phyloP scores from a whole-genome alignment of 2,888 invertebrate genomes.

The Heteromyza rotundicornis region DNA sequence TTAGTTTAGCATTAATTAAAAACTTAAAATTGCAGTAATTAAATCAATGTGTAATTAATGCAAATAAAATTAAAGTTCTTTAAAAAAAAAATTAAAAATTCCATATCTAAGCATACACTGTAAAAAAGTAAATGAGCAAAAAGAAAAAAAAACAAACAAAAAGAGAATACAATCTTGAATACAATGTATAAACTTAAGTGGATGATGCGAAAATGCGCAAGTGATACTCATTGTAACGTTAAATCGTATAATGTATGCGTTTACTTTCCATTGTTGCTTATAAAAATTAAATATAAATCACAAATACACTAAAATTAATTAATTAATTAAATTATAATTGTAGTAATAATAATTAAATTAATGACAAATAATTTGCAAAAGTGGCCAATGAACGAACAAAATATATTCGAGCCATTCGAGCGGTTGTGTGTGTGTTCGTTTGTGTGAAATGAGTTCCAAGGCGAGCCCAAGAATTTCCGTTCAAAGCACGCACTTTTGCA shows the following conservation, averaged over 20 bases:
- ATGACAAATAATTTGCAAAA: constrained; percentile 1
- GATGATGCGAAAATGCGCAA: neutral
- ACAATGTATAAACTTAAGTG: neutral
- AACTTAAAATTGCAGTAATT: neutral
- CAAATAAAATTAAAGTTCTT: neutral
- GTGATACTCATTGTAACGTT: neutral
- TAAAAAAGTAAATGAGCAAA: neutral
- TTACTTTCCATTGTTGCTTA: neutral
- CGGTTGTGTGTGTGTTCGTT: neutral
- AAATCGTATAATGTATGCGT: neutral
- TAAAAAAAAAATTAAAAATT: constrained; percentile 43
- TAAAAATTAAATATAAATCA: constrained; percentile 17
- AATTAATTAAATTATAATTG: constrained; percentile 25
- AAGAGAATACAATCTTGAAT: neutral
- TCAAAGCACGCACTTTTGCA: neutral
- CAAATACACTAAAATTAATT: constrained; percentile 25
- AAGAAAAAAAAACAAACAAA: neutral
- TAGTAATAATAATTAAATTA: constrained; percentile 6
- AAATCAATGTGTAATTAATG: constrained; percentile 5
- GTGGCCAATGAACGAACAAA: neutral
- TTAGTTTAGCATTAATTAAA: constrained; percentile 6
- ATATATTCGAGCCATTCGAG: neutral
- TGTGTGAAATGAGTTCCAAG: neutral
- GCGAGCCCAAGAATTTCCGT: neutral
- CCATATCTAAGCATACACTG: constrained; percentile 9